Evolutionary conservation across 2,888 invertebrate species (phyloP).

Genomic region (Charanyca ferruginea): DNA sequence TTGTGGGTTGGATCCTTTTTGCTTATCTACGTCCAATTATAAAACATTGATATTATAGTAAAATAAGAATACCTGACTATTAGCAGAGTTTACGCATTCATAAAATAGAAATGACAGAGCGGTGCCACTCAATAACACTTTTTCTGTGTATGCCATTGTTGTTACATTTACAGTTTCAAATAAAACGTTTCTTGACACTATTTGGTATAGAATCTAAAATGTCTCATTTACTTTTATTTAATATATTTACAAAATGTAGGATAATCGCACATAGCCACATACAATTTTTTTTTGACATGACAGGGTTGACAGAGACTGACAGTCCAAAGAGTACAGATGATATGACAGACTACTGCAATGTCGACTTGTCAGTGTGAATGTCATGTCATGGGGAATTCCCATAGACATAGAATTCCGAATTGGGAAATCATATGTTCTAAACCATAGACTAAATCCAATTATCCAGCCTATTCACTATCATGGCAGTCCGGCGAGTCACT

Average conservation of each 20-base stretch:
- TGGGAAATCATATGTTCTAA: no score
- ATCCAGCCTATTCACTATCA: no score
- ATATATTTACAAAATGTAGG: constrained; percentile 47
- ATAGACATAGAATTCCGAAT: no score
- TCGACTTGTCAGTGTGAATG: no score
- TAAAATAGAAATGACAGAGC: constrained; percentile 93
- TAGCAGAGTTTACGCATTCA: constrained; percentile 92
- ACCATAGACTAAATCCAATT: no score
- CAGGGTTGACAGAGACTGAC: no score
- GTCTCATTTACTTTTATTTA: constrained; percentile 16
- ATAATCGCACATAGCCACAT: constrained; percentile 18
- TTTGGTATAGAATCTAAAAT: not conserved
- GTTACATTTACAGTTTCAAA: constrained; percentile 38
- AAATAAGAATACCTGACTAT: constrained; percentile 89
- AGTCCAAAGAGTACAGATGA: no score
- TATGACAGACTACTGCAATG: not conserved
- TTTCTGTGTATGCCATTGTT: constrained; percentile 86
- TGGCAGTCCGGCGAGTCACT: no score
- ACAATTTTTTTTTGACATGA: constrained; percentile 14
- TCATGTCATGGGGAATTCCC: no score
- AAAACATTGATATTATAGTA: not conserved
- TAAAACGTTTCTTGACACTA: constrained; percentile 9
- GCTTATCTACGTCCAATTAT: no score
- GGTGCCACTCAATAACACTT: constrained; percentile 91
- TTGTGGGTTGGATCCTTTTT: no score